Percentiles rank a stretch among this genome's conserved stretches.
These are phyloP conservation scores for Nasonovia ribisnigri DNA, from an alignment of 2,888 invertebrate species.

Conservation along the genomic window DNA sequence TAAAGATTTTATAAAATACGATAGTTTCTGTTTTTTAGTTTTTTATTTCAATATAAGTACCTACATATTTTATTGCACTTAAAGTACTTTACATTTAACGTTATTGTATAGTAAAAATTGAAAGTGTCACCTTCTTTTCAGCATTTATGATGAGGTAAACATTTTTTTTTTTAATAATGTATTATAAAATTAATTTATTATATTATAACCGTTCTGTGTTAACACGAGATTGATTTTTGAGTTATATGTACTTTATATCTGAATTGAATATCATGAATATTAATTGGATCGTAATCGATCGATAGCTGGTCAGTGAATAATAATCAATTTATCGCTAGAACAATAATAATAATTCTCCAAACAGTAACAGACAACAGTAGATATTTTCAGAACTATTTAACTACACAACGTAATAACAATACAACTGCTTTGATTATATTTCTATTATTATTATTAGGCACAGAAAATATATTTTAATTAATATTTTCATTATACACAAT, in stretches of 20 bases:
- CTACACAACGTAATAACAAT: not conserved
- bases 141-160: too few relatives aligned
- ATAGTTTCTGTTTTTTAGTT: not conserved
- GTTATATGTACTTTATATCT: not conserved
- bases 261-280: not conserved
- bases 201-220: not conserved
- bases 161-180: not conserved
- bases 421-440: not conserved
- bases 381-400: not conserved
- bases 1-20: not conserved
- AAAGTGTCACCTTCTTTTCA: not conserved
- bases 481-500: too few relatives aligned
- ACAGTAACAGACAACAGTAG: not conserved
- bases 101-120: not conserved
- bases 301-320: too few relatives aligned
- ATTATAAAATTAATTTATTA: not conserved
- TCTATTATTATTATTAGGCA: not conserved
- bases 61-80: not conserved
- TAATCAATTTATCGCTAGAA: not conserved
- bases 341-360: not conserved
- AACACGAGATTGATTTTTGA: not conserved
- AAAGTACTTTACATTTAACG: not conserved
- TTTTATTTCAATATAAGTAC: not conserved
- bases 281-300: not conserved
- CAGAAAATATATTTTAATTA: too few relatives aligned